Evolutionary conservation across 2,888 invertebrate species (phyloP).

Genomic region (Drosophila sordidula): DNA sequence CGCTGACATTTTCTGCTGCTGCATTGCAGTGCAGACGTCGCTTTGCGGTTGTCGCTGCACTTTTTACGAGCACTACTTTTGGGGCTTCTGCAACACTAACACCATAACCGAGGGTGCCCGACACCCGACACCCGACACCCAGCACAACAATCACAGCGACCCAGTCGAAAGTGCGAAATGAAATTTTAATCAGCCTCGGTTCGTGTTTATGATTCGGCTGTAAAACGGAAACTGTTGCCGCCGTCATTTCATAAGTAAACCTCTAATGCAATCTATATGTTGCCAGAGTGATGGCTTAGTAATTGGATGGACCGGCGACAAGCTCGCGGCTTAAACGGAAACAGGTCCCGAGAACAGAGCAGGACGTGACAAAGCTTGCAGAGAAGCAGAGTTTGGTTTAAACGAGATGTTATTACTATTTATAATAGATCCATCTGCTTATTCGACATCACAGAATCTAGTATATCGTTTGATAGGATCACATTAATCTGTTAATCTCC

Average conservation of each 20-base stretch:
- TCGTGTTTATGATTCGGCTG: slow-evolving; percentile 62
- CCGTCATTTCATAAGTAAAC: slow-evolving; percentile 20
- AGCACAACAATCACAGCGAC: slow-evolving; percentile 57
- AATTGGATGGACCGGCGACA: neutral
- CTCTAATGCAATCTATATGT: slow-evolving; percentile 15
- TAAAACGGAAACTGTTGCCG: slow-evolving; percentile 36
- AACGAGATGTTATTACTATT: too few species aligned
- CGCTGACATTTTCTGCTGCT: slow-evolving; percentile 73
- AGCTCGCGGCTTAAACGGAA: too few species aligned
- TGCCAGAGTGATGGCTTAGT: slow-evolving; percentile 4
- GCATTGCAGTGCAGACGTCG: slow-evolving; percentile 66
- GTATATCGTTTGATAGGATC: too few species aligned
- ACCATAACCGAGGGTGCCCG: neutral
- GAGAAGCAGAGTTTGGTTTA: too few species aligned
- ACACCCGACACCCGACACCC: slow-evolving; percentile 1
- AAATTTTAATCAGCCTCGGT: slow-evolving; percentile 69
- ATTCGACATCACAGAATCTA: too few species aligned
- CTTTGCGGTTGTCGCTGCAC: slow-evolving; percentile 49
- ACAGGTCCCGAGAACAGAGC: too few species aligned
- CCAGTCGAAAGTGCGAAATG: slow-evolving; percentile 67
- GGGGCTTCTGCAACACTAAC: slow-evolving; percentile 33
- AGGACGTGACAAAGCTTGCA: too few species aligned
- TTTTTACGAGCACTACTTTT: slow-evolving; percentile 66
- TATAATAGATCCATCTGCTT: too few species aligned
- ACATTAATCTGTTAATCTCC: too few species aligned